These are phyloP conservation scores for Nephrotoma appendiculata DNA, from an alignment of 2,888 invertebrate species.

Conservation along the genomic window DNA sequence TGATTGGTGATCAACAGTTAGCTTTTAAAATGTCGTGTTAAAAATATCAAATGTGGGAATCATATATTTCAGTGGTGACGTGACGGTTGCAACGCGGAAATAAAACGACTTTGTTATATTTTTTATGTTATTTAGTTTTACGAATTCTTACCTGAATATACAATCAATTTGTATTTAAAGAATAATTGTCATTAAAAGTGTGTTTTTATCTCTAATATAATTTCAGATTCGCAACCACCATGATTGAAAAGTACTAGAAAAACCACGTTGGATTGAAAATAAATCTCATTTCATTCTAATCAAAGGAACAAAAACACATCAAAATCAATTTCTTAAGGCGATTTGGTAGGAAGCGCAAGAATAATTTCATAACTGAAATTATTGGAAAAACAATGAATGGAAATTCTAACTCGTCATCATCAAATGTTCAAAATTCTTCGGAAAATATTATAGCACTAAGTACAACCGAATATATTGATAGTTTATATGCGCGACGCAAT, in stretches of 20 bases:
- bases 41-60: not conserved
- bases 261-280: not conserved
- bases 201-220: not conserved
- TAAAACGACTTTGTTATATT: not conserved
- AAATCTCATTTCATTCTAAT: not conserved
- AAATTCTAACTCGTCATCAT: not conserved
- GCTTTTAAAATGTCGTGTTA: not conserved
- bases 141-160: not conserved
- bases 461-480: not conserved
- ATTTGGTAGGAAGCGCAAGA: not conserved
- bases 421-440: not conserved
- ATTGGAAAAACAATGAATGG: not conserved
- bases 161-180: not conserved
- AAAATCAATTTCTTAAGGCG: not conserved
- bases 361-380: not conserved
- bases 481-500: not conserved
- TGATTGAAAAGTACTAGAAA: not conserved
- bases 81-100: not conserved
- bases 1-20: not conserved
- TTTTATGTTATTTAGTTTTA: no score
- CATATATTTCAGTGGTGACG: not conserved
- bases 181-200: not conserved
- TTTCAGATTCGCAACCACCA: not conserved
- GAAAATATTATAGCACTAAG: not conserved
- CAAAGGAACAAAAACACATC: not conserved